These are phyloP conservation scores for Frankliniella fusca DNA, from an alignment of 2,888 invertebrate species.

Conservation along the genomic window DNA sequence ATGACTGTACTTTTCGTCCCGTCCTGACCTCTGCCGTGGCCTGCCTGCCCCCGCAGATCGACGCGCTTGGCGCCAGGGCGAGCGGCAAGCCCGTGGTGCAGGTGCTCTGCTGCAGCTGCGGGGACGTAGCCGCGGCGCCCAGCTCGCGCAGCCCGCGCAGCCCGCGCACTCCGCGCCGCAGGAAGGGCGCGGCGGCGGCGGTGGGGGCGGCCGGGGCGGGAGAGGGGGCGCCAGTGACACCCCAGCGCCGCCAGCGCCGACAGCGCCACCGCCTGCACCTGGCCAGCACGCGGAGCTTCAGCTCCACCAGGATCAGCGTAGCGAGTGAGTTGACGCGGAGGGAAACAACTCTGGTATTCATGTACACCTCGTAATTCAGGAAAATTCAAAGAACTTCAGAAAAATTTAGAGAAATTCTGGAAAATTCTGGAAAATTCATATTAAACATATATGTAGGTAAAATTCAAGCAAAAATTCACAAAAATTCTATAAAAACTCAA, in stretches of 20 bases:
- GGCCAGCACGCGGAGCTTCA: not conserved
- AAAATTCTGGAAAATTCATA: too few relatives aligned
- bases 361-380: too few relatives aligned
- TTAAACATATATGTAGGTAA: too few relatives aligned
- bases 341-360: too few relatives aligned
- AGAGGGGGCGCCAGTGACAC: too few relatives aligned
- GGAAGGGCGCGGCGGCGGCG: not conserved
- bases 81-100: slow-evolving; percentile 7
- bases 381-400: too few relatives aligned
- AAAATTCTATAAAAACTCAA: too few relatives aligned
- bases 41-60: not conserved
- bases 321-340: not conserved
- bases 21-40: too few relatives aligned
- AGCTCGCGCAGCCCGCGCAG: too few relatives aligned
- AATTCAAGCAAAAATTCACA: not conserved
- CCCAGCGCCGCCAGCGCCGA: not conserved
- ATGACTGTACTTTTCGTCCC: too few relatives aligned
- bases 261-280: not conserved
- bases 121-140: not conserved
- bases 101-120: not conserved
- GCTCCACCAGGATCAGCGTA: not conserved
- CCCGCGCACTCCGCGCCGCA: too few relatives aligned
- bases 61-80: slow-evolving; percentile 6
- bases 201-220: not conserved
- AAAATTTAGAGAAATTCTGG: too few relatives aligned